Percentiles rank a stretch among this genome's conserved stretches.
These are phyloP conservation scores for Lithosia quadra DNA, from an alignment of 2,888 invertebrate genomes.

Conservation along the genomic window DNA sequence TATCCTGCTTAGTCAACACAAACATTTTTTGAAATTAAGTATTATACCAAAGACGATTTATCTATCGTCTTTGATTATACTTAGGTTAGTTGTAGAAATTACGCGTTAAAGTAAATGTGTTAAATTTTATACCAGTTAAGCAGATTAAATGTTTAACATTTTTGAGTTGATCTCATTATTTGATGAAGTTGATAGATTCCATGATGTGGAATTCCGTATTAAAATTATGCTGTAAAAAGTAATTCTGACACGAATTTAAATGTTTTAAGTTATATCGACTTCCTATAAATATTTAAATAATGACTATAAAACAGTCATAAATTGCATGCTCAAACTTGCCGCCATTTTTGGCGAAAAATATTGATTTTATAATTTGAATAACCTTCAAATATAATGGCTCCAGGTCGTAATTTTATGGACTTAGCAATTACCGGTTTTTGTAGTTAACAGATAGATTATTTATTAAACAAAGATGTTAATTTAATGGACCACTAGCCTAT, in stretches of 20 bases:
- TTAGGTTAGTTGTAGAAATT: too few relatives aligned
- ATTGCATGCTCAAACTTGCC: not conserved
- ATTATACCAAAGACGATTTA: too few relatives aligned
- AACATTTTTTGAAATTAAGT: too few relatives aligned
- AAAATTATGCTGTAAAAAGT: not conserved
- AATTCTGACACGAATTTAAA: not conserved
- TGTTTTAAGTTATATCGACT: not conserved
- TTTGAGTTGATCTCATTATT: too few relatives aligned
- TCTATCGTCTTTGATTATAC: too few relatives aligned
- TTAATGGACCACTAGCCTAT: too few relatives aligned
- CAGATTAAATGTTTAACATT: too few relatives aligned
- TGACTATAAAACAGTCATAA: not conserved
- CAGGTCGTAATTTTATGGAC: not conserved
- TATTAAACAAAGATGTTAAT: not conserved
- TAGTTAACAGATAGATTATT: not conserved
- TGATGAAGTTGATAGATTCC: too few relatives aligned
- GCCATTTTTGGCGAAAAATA: not conserved
- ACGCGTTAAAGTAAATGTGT: too few relatives aligned
- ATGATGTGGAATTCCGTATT: too few relatives aligned
- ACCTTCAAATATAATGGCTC: constrained; percentile 4
- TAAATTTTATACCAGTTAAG: too few relatives aligned
- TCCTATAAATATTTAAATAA: not conserved
- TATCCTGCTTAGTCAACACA: too few relatives aligned
- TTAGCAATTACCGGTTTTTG: not conserved
- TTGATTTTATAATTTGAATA: constrained; percentile 7